phyloP scores from a whole-genome alignment of 1,140 invertebrate species.

The Formica exsecta region DNA sequence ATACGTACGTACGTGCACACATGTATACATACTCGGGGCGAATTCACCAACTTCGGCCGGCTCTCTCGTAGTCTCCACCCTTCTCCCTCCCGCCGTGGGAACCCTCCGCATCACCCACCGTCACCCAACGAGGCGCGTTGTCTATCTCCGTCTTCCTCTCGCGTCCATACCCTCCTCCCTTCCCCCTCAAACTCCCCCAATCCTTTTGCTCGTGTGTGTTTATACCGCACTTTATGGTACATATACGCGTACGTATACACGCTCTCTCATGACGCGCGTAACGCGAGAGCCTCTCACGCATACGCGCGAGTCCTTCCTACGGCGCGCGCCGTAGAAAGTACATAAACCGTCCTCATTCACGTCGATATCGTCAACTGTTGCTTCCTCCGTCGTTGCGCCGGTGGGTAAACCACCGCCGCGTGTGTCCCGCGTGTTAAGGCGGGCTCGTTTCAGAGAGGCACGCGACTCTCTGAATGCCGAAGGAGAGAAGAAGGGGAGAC shows the following conservation, averaged over 20 bases:
- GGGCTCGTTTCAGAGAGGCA: constrained; percentile 38
- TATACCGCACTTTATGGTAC: constrained; percentile 74
- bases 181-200: not conserved
- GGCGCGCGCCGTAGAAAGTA: constrained; percentile 71
- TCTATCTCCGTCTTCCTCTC: constrained; percentile 25
- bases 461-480: constrained; percentile 34
- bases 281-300: constrained; percentile 75
- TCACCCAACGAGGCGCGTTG: constrained; percentile 34
- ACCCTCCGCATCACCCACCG: constrained; percentile 40
- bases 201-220: constrained; percentile 65
- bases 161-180: not conserved
- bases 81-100: constrained; percentile 19
- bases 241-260: constrained; percentile 62
- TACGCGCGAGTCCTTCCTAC: constrained; percentile 65
- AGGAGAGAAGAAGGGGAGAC: not conserved
- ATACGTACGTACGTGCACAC: too few relatives aligned
- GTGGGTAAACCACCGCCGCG: constrained; percentile 47
- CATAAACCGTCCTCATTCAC: constrained; percentile 76
- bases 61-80: constrained; percentile 43
- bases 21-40: constrained; percentile 65
- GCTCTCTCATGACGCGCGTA: constrained; percentile 57
- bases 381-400: constrained; percentile 71
- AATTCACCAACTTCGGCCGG: constrained; percentile 48
- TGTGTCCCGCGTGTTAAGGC: constrained; percentile 60
- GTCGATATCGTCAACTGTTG: constrained; percentile 82